Evolutionary conservation across 2,888 invertebrate genomes (phyloP).

Genomic region (Lasius fuliginosus): DNA sequence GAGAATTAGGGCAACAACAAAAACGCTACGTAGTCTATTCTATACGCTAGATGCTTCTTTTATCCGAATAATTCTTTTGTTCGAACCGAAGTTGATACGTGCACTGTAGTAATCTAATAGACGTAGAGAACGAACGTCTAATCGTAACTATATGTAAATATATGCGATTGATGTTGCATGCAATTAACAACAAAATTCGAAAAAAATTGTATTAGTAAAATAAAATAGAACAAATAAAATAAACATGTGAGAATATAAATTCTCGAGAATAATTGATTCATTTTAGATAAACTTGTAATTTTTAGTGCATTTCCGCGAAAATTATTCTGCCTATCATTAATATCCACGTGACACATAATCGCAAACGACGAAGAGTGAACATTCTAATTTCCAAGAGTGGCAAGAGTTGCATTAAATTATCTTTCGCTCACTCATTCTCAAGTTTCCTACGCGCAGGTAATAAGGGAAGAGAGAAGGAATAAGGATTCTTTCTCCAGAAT

Average conservation of each 20-base stretch:
- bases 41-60: slow-evolving; percentile 17
- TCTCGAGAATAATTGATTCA: not conserved
- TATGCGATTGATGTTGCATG: not conserved
- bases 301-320: not conserved
- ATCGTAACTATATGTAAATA: not conserved
- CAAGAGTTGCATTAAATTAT: slow-evolving; percentile 27
- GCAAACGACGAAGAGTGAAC: not conserved
- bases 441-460: not conserved
- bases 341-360: not conserved
- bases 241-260: not conserved
- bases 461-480: not conserved
- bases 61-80: slow-evolving; percentile 42
- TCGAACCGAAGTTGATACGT: not conserved
- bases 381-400: slow-evolving; percentile 14
- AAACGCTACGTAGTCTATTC: slow-evolving; percentile 18
- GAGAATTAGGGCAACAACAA: slow-evolving; percentile 59
- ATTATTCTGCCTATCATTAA: not conserved
- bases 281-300: not conserved
- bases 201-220: not conserved
- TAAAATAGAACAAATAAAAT: not conserved
- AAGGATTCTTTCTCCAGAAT: not conserved
- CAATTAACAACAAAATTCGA: not conserved
- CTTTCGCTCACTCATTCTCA: slow-evolving; percentile 6
- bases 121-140: not conserved
- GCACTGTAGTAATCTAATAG: slow-evolving; percentile 14